Base-by-base conservation (phyloP, 2,797 vertebrate species). In the Danio aesculapii region DNA sequence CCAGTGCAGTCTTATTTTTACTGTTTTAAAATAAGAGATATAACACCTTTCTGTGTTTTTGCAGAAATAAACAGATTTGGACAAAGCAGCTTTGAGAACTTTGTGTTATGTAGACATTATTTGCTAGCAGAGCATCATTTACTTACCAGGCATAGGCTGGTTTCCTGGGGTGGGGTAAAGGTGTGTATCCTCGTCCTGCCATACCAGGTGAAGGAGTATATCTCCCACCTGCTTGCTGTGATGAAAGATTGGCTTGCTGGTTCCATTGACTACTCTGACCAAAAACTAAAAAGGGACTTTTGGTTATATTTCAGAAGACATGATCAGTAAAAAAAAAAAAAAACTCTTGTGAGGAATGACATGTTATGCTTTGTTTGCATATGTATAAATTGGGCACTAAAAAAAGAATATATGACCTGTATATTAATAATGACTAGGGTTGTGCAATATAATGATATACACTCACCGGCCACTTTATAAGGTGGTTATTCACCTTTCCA, bases 101-200 rank as follows among this genome's bases (percentile, higher is more conserved):
- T 47, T 58, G 21, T 6, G 52, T 6, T 47, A 55, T 46, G 9
- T 50, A 16, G 52, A 47, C 8, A 66, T 57, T 76, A 30, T 62
- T 73, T 61, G 0, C 2, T n/a, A 62, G 13, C 2, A 57, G 61
- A 21, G 41, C 74, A 0, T 68, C 8, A 43, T 5, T 70, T 79
- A 16, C 16, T 47, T 87, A 95, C 94, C 89, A 86, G 71, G 55
- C 84, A 68, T 82, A 85, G 84, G 50, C 88, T 84, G 21, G n/a
- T 85, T 93, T 93, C 76, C 92, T 90, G 14, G 92, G 92, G 74
- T 94, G 90, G 83, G 89, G 21, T 44, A 89, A 19, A 11, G 87
- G 79, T 79, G 85, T 6, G 69, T 81, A 88, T 30, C 81, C 30
- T 87, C 73, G 91, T 59, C 43, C 74, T 59, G 79, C 39, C 71